A percentile compares a stretch with the other conserved stretches of the same genome.
These are phyloP conservation scores for Drusus annulatus DNA, from an alignment of 1,140 invertebrate genomes.

Conservation along the genomic window DNA sequence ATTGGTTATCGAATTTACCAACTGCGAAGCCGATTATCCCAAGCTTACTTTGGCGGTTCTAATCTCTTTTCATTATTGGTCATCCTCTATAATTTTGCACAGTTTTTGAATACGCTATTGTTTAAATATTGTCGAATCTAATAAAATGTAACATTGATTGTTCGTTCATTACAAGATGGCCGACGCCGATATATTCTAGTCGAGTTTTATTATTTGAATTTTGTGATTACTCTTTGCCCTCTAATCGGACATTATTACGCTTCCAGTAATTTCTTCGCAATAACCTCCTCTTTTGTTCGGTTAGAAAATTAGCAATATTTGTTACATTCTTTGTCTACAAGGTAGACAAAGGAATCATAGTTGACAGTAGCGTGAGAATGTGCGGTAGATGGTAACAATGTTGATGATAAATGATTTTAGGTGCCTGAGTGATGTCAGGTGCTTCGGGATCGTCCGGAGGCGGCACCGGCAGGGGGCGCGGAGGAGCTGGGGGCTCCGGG, in stretches of 20 bases:
- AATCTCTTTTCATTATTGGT: neutral
- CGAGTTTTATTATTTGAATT: constrained; percentile 11
- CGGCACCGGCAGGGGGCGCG: constrained; percentile 68
- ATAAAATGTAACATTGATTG: constrained; percentile 34
- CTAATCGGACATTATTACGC: neutral
- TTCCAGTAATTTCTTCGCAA: neutral
- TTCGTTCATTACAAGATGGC: constrained; percentile 48
- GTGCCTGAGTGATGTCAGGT: constrained; percentile 67
- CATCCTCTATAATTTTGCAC: neutral
- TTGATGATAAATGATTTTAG: constrained; percentile 30
- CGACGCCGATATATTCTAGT: constrained; percentile 24
- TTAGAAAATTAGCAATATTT: neutral
- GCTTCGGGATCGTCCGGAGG: constrained; percentile 72
- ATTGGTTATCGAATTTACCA: constrained; percentile 11
- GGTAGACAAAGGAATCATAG: constrained; percentile 30
- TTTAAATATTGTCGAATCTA: neutral
- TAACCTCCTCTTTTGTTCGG: neutral
- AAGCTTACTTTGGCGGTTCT: neutral
- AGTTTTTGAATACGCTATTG: neutral
- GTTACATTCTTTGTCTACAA: neutral
- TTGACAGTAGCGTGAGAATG: constrained; percentile 24
- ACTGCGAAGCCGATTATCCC: neutral
- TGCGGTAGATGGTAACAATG: neutral
- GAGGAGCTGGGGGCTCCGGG: constrained; percentile 60
- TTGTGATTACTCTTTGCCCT: neutral